Conservation (phyloP, 2,888 invertebrate genomes). For the Kryphioiulus occultus region DNA sequence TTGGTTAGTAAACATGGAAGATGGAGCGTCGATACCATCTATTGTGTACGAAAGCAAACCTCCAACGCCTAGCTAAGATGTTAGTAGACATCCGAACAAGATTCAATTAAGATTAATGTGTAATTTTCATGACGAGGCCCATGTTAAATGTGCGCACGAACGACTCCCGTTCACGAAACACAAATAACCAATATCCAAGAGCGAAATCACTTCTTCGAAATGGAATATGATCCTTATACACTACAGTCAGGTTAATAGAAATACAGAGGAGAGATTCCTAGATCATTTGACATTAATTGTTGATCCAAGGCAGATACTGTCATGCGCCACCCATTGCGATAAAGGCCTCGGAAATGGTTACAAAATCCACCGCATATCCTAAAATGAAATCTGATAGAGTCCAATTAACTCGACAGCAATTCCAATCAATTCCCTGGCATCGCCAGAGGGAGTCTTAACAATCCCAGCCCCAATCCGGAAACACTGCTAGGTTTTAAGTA, state of each 20-base stretch:
- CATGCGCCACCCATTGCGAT: slow-evolving; percentile 23
- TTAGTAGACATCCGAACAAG: slow-evolving; percentile 1
- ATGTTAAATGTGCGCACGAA: neutral
- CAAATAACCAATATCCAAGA: slow-evolving; percentile 2
- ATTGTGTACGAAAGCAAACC: neutral
- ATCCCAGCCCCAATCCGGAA: neutral
- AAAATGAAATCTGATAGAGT: slow-evolving; percentile 23
- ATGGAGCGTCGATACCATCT: neutral
- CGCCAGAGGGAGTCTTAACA: neutral
- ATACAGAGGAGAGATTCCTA: slow-evolving; percentile 14
- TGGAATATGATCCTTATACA: slow-evolving; percentile 23
- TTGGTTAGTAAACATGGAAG: neutral
- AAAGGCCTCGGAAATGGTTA: neutral
- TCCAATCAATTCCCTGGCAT: neutral
- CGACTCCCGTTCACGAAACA: neutral
- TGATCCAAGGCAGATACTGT: slow-evolving; percentile 23
- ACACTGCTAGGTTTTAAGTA: neutral
- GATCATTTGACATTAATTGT: slow-evolving; percentile 23
- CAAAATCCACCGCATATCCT: slow-evolving; percentile 4
- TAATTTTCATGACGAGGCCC: slow-evolving; percentile 13
- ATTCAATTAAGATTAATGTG: slow-evolving; percentile 23
- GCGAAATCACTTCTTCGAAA: neutral
- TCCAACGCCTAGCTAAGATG: neutral
- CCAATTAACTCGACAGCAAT: slow-evolving; percentile 6
- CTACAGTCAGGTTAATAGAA: slow-evolving; percentile 12